phyloP scores from a whole-genome alignment of 2,888 invertebrate genomes.

The Cerastis rubricosa region DNA sequence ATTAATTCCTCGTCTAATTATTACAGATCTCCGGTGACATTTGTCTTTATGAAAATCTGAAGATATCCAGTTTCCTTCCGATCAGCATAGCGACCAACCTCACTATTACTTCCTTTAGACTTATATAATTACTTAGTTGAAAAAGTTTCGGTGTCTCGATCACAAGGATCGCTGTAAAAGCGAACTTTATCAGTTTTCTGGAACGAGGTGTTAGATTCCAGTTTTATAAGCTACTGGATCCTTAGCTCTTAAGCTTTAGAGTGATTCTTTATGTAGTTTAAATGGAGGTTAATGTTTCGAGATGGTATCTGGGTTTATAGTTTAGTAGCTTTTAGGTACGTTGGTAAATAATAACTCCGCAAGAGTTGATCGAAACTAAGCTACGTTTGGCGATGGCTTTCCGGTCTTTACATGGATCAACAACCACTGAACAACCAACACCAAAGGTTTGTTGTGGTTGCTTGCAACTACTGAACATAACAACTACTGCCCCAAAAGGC shows the following conservation, averaged over 20 bases:
- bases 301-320: not conserved
- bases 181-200: constrained; percentile 58
- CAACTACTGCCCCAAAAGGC: not conserved
- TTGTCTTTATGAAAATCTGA: constrained; percentile 16
- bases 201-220: constrained; percentile 57
- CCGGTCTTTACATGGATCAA: not conserved
- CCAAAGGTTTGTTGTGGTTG: too few relatives aligned
- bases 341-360: not conserved
- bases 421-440: too few relatives aligned
- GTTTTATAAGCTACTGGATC: constrained; percentile 41
- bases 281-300: not conserved
- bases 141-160: constrained; percentile 68
- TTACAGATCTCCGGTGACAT: not conserved
- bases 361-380: not conserved
- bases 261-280: constrained; percentile 37
- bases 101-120: constrained; percentile 29
- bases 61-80: constrained; percentile 16
- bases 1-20: constrained; percentile 9
- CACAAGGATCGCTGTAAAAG: constrained; percentile 48
- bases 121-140: constrained; percentile 68
- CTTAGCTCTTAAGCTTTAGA: constrained; percentile 26
- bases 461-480: too few relatives aligned
- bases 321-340: not conserved
- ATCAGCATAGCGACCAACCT: constrained; percentile 37
- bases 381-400: not conserved